These are phyloP conservation scores for Takifugu ocellatus DNA, from an alignment of 2,797 vertebrate genomes.

Conservation along the genomic window DNA sequence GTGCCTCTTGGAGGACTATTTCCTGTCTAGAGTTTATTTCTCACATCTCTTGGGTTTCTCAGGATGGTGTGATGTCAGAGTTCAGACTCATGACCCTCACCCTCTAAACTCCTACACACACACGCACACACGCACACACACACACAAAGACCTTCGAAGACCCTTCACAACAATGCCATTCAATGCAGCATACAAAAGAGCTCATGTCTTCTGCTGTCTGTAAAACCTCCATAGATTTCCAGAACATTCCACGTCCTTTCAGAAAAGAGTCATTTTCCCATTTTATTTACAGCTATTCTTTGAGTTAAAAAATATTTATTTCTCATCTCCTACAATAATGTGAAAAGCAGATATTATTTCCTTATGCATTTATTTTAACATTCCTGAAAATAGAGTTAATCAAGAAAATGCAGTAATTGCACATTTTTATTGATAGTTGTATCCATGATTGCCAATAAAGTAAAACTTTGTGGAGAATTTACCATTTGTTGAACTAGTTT, in stretches of 20 bases:
- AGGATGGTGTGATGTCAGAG: conserved; percentile 38
- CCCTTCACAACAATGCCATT: conserved; percentile 38
- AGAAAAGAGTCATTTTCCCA: conserved; percentile 49
- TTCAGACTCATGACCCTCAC: neutral
- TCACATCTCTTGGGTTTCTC: conserved; percentile 10
- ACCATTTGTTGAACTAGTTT: conserved; percentile 35
- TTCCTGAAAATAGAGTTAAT: too few species aligned
- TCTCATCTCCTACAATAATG: conserved; percentile 34
- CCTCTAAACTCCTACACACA: neutral
- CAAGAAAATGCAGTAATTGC: too few species aligned
- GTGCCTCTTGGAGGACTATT: conserved; percentile 23
- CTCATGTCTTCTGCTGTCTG: conserved; percentile 40
- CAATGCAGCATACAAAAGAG: conserved; percentile 47
- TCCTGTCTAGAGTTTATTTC: conserved; percentile 43
- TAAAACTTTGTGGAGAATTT: conserved; percentile 10
- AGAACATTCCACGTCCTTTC: conserved; percentile 50
- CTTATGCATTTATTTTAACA: conserved; percentile 1
- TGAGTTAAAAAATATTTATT: conserved; percentile 48
- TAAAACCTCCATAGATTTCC: conserved; percentile 24
- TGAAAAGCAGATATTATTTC: conserved; percentile 41
- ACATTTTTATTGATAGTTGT: neutral
- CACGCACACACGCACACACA: neutral
- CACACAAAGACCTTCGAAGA: conserved; percentile 11
- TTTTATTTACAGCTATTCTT: conserved; percentile 47
- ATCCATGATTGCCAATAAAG: conserved; percentile 2